Evolutionary conservation across 1,140 invertebrate genomes (phyloP), one percentile per base, ranked within the genome.

Genomic region (Cepaea nemoralis): DNA sequence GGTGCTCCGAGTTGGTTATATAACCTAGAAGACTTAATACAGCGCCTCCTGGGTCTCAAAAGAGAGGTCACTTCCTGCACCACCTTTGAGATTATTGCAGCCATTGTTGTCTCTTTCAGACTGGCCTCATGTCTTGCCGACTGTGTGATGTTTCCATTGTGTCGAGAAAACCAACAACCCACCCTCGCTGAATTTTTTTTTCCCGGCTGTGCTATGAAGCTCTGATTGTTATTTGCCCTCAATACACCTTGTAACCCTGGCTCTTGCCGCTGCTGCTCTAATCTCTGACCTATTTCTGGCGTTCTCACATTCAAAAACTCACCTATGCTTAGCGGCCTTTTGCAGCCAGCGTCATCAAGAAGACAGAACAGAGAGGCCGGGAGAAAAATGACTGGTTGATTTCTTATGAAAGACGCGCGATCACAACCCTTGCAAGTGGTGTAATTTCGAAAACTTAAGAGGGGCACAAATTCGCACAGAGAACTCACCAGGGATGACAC

Each of bases 11-110:
- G n/a, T 14, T 3, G n/a, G 59, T 63, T 63, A 63, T 63, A 31
- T 63, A n/a, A 31, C 6, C 59, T 3, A 0, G 59, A 31, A 27
- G 59, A 27, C n/a, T 2, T 3, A n/a, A 6, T 63, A 5, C 33
- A 63, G 27, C 59, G 10, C 0, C 27, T 63, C 5, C 6, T 31
- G 10, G 6, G 1, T 27, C 27, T 63, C 8, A 8, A 24, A 70
- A 40, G 35, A 40, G 35, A 70, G 69, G 69, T 70, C 69, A 70
- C 69, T 70, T 70, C 69, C 69, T 70, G 69, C 69, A 70, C 35
- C 12, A 40, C 37, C 69, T 70, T 42, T 6, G 35, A n/a, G 59
- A 27, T 63, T 31, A 31, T 63, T 63, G 59, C 59, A 63, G 6
- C 27, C 10, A 19, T 63, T 63, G 59, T 63, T 31, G n/a, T 2